phyloP scores from a whole-genome alignment of 2,113 vertebrate species.

The Pygoscelis antarcticus region DNA sequence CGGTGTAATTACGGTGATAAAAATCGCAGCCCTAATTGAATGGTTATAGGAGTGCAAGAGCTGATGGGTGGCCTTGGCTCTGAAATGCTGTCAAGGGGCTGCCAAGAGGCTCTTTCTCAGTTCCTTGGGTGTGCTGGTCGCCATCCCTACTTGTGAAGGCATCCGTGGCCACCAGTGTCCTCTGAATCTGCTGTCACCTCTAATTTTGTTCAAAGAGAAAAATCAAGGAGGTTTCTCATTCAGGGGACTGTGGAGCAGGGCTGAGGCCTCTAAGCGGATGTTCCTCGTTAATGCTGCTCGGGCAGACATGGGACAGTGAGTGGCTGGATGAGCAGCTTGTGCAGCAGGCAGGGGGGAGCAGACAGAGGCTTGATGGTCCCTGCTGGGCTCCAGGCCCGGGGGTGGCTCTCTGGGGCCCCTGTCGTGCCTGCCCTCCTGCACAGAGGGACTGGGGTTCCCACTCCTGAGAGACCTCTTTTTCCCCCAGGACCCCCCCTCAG shows the following conservation, averaged over 20 bases:
- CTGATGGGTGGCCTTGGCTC: not conserved
- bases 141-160: not conserved
- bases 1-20: not conserved
- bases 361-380: fast-evolving
- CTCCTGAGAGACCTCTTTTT: not conserved
- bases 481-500: conserved; percentile 83
- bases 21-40: not conserved
- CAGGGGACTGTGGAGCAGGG: not conserved
- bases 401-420: not conserved
- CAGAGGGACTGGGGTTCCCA: not conserved
- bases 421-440: not conserved
- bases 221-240: not conserved
- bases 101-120: not conserved
- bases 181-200: not conserved
- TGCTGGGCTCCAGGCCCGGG: fast-evolving
- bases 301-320: fast-evolving
- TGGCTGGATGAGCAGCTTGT: fast-evolving
- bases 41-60: not conserved
- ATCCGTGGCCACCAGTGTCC: not conserved
- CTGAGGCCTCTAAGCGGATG: fast-evolving
- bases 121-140: not conserved
- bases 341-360: not conserved
- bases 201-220: not conserved
- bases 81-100: not conserved
- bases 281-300: fast-evolving